Percentiles rank a stretch among this genome's conserved stretches.
Conservation (phyloP, 2,797 vertebrate genomes). For the Pogoniulus pusillus region DNA sequence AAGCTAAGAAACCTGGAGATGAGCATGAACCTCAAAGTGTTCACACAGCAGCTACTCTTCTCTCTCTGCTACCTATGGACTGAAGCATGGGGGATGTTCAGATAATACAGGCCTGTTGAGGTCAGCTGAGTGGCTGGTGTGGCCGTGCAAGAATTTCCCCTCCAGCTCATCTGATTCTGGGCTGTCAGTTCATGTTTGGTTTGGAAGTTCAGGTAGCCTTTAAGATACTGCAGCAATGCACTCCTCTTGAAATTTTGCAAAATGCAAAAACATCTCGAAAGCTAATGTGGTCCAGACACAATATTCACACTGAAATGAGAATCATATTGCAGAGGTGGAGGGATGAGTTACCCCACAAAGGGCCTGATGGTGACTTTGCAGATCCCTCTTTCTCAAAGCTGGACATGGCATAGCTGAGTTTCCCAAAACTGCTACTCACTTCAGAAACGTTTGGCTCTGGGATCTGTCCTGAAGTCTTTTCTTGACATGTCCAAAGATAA, state of each 20-base stretch:
- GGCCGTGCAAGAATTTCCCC: not conserved
- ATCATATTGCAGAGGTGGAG: not conserved
- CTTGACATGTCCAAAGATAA: conserved; percentile 20
- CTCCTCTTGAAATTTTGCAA: not conserved
- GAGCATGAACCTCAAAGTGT: not conserved
- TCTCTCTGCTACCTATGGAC: not conserved
- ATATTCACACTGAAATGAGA: not conserved
- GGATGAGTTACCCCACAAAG: not conserved
- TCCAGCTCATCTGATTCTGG: not conserved
- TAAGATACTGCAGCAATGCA: not conserved
- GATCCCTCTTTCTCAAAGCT: not conserved
- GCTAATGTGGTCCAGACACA: not conserved
- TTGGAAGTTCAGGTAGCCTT: not conserved
- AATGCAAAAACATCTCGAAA: not conserved
- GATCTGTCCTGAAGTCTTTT: not conserved
- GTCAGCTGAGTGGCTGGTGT: not conserved
- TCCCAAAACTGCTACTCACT: not conserved
- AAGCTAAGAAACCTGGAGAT: not conserved
- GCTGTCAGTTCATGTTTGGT: not conserved
- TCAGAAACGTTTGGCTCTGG: not conserved
- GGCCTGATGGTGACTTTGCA: not conserved
- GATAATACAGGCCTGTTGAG: not conserved
- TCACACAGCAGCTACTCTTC: not conserved
- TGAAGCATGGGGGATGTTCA: not conserved
- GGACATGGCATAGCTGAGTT: not conserved